Percentiles rank a stretch among this genome's conserved stretches.
These are phyloP conservation scores for Hylaea fasciaria DNA, from an alignment of 2,888 invertebrate genomes.

Conservation along the genomic window DNA sequence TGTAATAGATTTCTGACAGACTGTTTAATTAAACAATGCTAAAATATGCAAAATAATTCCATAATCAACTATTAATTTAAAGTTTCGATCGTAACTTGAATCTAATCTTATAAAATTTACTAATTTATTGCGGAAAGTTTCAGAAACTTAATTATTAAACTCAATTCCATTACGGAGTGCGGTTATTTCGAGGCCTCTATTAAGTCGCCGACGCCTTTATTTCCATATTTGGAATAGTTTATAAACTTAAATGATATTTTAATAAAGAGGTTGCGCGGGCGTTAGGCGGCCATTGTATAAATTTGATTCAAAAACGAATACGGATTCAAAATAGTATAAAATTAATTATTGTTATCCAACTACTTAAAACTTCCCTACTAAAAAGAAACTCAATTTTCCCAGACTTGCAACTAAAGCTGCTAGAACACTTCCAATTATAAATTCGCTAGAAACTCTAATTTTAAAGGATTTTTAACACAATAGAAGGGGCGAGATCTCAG, in stretches of 20 bases:
- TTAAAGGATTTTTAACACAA: conserved; percentile 14
- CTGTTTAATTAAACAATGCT: neutral
- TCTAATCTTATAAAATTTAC: conserved; percentile 24
- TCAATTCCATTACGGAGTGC: neutral
- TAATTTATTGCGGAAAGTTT: conserved; percentile 19
- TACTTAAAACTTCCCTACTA: too few relatives aligned
- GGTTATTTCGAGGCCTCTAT: conserved; percentile 15
- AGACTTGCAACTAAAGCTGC: neutral
- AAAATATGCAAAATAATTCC: conserved; percentile 20
- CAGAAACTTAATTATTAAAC: conserved; percentile 20
- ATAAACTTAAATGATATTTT: conserved; percentile 20
- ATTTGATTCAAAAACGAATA: neutral
- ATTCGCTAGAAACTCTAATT: conserved; percentile 16
- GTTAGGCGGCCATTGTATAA: neutral
- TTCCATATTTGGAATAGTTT: conserved; percentile 28
- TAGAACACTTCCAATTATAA: conserved; percentile 12
- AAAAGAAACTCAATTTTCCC: too few relatives aligned
- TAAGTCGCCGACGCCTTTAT: conserved; percentile 9
- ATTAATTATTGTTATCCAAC: too few relatives aligned
- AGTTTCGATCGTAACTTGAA: conserved; percentile 19
- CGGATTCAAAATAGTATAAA: too few relatives aligned
- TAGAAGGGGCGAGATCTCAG: conserved; percentile 1
- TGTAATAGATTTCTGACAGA: neutral
- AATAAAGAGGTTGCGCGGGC: conserved; percentile 14
- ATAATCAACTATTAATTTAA: conserved; percentile 16